phyloP scores from a whole-genome alignment of 2,113 vertebrate genomes.

The Brienomyrus longianalis region DNA sequence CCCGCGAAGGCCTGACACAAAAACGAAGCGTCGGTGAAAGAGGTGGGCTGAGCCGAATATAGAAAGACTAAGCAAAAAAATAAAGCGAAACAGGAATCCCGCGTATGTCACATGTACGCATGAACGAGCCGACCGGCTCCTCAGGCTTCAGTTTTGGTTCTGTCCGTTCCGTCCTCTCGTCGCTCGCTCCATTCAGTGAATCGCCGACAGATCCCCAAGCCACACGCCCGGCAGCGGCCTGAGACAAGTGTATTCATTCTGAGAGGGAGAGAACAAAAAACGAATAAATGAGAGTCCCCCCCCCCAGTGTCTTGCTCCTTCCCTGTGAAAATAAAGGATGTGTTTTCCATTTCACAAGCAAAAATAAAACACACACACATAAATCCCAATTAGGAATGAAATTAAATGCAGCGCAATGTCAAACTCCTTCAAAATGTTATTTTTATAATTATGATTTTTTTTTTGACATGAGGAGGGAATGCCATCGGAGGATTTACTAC shows the following conservation, averaged over 20 bases:
- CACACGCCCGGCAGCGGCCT: conserved; percentile 25
- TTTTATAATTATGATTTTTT: not conserved
- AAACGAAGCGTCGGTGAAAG: not conserved
- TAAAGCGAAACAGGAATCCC: not conserved
- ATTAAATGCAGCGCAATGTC: not conserved
- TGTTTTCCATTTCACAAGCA: not conserved
- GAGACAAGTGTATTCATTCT: conserved; percentile 24
- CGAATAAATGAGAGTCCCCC: not conserved
- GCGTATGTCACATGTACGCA: not conserved
- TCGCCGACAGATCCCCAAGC: conserved; percentile 22
- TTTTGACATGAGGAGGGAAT: not conserved
- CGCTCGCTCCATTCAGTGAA: conserved; percentile 6
- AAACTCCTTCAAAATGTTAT: not conserved
- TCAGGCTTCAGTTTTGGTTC: not conserved
- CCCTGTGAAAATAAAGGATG: not conserved
- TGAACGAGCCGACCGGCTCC: not conserved
- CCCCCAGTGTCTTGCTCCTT: not conserved
- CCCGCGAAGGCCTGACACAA: not conserved
- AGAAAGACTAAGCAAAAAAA: not conserved
- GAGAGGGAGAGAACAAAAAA: conserved; percentile 9
- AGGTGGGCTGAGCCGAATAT: not conserved
- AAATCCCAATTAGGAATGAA: not conserved
- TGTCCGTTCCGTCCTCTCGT: not conserved
- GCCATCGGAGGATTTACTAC: conserved; percentile 1
- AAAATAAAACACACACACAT: not conserved